These are phyloP conservation scores for Corticium candelabrum DNA, from an alignment of 37 sponge, comb jelly and placozoan species.

Conservation along the genomic window DNA sequence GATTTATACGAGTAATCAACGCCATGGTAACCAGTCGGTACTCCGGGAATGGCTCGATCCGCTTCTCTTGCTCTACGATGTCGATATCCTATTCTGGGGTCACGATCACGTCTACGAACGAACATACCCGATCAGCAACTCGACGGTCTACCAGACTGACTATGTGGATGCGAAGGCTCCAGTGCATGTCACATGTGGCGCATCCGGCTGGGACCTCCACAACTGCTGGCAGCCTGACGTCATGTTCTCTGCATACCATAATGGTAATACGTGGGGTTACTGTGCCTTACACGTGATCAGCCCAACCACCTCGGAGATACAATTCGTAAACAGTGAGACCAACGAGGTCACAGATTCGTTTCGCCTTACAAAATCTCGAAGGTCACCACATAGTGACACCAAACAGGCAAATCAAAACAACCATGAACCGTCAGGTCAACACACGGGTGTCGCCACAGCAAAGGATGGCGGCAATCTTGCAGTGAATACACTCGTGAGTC, in stretches of 20 bases:
- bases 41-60: not conserved
- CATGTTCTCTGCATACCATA: constrained; percentile 1
- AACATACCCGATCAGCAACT: not conserved
- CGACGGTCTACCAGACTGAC: not conserved
- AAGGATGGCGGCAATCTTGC: no score
- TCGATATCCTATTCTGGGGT: constrained; percentile 1
- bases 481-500: no score
- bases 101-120: constrained; percentile 10
- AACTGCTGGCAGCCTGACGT: not conserved
- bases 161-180: not conserved
- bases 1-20: constrained; percentile 17
- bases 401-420: no score
- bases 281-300: not conserved
- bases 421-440: no score
- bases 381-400: no score
- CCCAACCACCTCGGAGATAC: not conserved
- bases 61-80: not conserved
- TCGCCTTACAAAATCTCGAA: not conserved
- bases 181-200: constrained; percentile 2
- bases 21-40: constrained; percentile 2
- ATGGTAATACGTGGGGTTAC: not conserved
- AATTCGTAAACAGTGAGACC: not conserved
- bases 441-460: no score
- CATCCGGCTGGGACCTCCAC: constrained; percentile 1
- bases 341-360: not conserved